These are phyloP conservation scores for Sorex araneus DNA, from an alignment of 2,113 vertebrate genomes.

Conservation along the genomic window DNA sequence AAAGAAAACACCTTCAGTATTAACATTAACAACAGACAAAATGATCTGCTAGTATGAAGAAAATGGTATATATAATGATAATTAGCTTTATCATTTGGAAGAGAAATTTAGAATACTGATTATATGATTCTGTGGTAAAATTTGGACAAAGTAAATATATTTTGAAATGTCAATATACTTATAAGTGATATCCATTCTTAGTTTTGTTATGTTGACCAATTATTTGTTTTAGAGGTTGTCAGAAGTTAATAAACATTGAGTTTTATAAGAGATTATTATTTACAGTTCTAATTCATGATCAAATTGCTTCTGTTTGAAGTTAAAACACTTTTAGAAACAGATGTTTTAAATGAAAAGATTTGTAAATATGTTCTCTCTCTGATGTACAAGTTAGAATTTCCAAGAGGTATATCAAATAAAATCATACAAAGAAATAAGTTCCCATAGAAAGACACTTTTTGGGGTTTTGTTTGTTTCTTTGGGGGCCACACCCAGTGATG, in stretches of 20 bases:
- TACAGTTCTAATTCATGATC: constrained; percentile 35
- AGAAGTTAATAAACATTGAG: constrained; percentile 32
- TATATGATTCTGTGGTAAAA: constrained; percentile 18
- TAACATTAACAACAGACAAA: too few species aligned
- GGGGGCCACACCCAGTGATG: too few species aligned
- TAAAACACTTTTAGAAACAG: constrained; percentile 53
- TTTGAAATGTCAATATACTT: constrained; percentile 11
- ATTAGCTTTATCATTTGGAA: too few species aligned
- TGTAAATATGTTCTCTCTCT: neutral
- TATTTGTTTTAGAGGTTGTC: constrained; percentile 32
- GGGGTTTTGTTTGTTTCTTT: too few species aligned
- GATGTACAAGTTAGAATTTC: too few species aligned
- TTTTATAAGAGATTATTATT: constrained; percentile 17
- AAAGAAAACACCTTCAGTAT: too few species aligned
- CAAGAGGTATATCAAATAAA: too few species aligned
- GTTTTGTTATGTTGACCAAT: constrained; percentile 54
- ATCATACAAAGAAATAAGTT: too few species aligned
- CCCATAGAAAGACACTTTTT: too few species aligned
- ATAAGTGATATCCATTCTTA: constrained; percentile 36
- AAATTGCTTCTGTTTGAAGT: constrained; percentile 55
- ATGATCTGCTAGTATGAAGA: too few species aligned
- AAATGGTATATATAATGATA: too few species aligned
- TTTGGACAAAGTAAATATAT: constrained; percentile 5
- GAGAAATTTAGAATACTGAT: too few species aligned
- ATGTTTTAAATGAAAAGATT: neutral